A percentile compares a stretch with the other conserved stretches of the same genome.
Conservation (phyloP, 1,140 invertebrate genomes). For the Apis cerana region DNA sequence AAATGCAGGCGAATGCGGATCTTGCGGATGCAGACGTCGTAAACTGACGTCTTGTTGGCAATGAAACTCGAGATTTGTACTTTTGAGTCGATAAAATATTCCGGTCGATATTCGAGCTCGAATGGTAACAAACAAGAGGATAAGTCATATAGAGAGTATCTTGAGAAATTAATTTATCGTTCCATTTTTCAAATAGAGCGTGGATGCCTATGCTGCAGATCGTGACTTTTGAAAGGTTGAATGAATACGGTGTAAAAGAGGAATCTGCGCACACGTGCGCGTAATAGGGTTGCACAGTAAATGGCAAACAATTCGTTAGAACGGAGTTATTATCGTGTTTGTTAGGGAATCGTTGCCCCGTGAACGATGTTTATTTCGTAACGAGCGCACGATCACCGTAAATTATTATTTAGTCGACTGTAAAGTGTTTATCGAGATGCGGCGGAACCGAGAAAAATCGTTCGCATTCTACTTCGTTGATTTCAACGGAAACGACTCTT, state of each 20-base stretch:
- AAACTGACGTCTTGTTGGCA: background rate
- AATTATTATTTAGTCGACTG: slow-evolving; percentile 9
- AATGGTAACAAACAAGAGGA: no score
- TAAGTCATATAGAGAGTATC: no score
- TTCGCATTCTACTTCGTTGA: background rate
- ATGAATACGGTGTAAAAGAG: background rate
- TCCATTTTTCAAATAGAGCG: no score
- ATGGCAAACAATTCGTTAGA: slow-evolving; percentile 31
- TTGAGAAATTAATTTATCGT: no score
- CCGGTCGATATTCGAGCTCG: no score
- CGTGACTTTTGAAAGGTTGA: no score
- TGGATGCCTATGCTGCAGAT: no score
- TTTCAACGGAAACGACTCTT: background rate
- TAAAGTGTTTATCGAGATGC: slow-evolving; percentile 9
- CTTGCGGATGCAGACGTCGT: background rate
- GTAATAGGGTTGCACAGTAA: background rate
- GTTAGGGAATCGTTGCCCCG: background rate
- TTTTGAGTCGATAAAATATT: no score
- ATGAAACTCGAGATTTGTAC: no score
- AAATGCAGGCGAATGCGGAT: background rate
- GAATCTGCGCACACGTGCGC: background rate
- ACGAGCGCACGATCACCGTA: slow-evolving; percentile 22
- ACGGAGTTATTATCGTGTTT: background rate
- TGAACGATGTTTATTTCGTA: slow-evolving; percentile 20
- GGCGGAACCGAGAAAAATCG: background rate